phyloP scores from a whole-genome alignment of 1,140 invertebrate genomes.

The Euwallacea fornicatus region DNA sequence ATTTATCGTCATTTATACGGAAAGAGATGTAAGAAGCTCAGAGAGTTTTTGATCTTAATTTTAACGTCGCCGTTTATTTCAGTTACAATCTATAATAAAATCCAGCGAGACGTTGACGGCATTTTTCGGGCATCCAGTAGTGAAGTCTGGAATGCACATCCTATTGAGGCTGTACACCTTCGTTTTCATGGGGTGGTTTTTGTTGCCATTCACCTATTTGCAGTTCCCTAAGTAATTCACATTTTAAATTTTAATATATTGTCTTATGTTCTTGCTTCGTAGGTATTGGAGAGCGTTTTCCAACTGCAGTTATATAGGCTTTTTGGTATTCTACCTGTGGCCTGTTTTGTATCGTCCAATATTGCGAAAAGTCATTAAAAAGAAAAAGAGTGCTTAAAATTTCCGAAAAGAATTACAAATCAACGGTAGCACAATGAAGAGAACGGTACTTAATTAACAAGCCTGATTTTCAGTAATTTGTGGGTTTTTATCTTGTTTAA shows the following conservation, averaged over 20 bases:
- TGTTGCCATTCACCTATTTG: conserved; percentile 78
- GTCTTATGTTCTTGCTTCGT: not conserved
- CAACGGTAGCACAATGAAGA: not conserved
- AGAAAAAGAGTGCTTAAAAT: conserved; percentile 6
- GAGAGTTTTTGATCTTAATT: not conserved
- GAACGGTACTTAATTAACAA: too few species aligned
- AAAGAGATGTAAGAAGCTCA: conserved; percentile 73
- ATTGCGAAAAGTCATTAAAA: conserved; percentile 28
- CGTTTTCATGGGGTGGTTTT: conserved; percentile 83
- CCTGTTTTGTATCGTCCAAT: conserved; percentile 57
- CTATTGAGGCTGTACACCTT: conserved; percentile 75
- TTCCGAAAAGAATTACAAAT: not conserved
- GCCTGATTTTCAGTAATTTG: too few species aligned
- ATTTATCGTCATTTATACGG: conserved; percentile 83
- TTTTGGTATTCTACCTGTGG: conserved; percentile 65
- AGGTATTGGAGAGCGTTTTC: conserved; percentile 63
- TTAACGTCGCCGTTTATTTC: conserved; percentile 39
- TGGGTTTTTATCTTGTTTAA: too few species aligned
- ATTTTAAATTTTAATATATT: not conserved
- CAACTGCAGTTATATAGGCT: conserved; percentile 66
- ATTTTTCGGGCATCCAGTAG: conserved; percentile 52
- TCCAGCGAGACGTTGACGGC: conserved; percentile 57
- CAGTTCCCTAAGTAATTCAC: conserved; percentile 63
- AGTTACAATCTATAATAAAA: conserved; percentile 60
- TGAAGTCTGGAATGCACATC: conserved; percentile 56